Conservation (phyloP, 2,797 vertebrate species). For the Muscicapa striata region DNA sequence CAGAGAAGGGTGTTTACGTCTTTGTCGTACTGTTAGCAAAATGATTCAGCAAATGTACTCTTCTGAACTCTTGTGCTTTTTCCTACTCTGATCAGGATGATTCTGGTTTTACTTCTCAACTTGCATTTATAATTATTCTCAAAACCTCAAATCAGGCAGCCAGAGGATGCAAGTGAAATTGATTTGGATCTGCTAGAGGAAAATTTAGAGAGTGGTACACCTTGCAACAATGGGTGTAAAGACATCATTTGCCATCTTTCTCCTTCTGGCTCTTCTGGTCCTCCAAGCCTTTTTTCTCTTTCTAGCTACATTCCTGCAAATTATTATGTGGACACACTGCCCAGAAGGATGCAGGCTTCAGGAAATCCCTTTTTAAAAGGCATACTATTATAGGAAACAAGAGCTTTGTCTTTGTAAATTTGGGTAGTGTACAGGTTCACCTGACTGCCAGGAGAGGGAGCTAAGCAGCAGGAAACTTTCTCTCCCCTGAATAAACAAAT, state of each 20-base stretch:
- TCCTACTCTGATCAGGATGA: not conserved
- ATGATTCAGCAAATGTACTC: not conserved
- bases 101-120: not conserved
- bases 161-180: not conserved
- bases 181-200: not conserved
- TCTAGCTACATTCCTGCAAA: not conserved
- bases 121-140: not conserved
- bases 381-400: not conserved
- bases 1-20: not conserved
- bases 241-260: not conserved
- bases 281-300: not conserved
- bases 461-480: not conserved
- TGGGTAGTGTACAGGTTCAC: not conserved
- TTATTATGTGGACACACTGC: not conserved
- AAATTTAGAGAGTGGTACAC: not conserved
- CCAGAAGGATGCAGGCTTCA: not conserved
- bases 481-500: not conserved
- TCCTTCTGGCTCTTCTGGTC: not conserved
- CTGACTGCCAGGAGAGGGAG: slow-evolving; percentile 50
- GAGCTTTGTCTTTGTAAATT: not conserved
- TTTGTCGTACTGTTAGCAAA: not conserved
- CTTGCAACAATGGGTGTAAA: not conserved
- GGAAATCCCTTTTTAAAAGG: not conserved
- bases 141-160: not conserved
- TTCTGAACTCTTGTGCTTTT: not conserved